phyloP scores from a whole-genome alignment of 2,113 vertebrate species.

The Chaenogobius annularis region DNA sequence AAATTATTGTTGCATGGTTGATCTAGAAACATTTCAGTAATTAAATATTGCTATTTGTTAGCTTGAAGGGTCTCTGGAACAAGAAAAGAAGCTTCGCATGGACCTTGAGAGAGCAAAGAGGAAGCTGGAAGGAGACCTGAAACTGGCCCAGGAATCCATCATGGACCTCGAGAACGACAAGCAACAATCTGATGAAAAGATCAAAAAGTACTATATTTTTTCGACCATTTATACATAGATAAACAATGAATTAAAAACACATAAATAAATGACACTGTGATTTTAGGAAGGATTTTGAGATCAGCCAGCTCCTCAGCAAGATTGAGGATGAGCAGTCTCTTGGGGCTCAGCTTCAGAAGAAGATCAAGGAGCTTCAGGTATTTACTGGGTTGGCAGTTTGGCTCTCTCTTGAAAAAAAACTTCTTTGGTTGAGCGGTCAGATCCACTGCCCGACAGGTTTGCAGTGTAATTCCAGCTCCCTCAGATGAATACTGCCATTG shows the following conservation, averaged over 20 bases:
- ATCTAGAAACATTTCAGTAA: too few relatives aligned
- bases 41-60: too few relatives aligned
- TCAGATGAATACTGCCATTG: too few relatives aligned
- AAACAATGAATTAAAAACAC: background rate
- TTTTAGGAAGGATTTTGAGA: conserved; percentile 59
- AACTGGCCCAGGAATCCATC: conserved; percentile 73
- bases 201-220: conserved; percentile 60
- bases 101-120: conserved; percentile 83
- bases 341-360: conserved; percentile 54
- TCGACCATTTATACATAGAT: background rate
- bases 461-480: too few relatives aligned
- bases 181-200: conserved; percentile 67
- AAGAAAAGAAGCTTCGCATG: conserved; percentile 85
- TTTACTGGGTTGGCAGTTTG: too few relatives aligned
- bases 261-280: background rate
- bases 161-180: conserved; percentile 77
- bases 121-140: conserved; percentile 74
- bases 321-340: conserved; percentile 62
- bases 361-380: conserved; percentile 76
- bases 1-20: too few relatives aligned
- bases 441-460: too few relatives aligned
- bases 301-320: conserved; percentile 65
- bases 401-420: too few relatives aligned
- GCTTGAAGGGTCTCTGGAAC: conserved; percentile 85
- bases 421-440: too few relatives aligned